Conservation (phyloP, 2,888 invertebrate species). For the Tenthredo distinguenda region DNA sequence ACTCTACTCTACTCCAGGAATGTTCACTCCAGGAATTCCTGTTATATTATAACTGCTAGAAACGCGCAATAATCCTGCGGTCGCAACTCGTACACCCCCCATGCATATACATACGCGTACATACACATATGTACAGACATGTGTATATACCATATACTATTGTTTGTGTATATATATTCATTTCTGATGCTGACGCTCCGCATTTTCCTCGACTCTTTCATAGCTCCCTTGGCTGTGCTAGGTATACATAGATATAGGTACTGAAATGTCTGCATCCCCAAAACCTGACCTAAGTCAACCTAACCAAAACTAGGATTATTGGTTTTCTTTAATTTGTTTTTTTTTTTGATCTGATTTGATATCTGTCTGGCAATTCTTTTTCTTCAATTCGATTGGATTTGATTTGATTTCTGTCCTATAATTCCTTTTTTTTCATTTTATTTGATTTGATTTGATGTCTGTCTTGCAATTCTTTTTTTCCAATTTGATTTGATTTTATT, state of each 20-base stretch:
- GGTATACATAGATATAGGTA: neutral
- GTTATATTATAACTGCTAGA: constrained; percentile 53
- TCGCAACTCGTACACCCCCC: neutral
- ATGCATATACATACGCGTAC: neutral
- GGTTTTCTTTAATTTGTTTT: neutral
- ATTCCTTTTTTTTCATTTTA: too few relatives aligned
- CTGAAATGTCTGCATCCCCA: neutral
- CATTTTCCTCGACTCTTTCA: neutral
- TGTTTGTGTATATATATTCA: neutral
- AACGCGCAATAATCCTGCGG: constrained; percentile 47
- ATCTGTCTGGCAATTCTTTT: too few relatives aligned
- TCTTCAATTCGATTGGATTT: too few relatives aligned
- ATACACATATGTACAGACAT: neutral
- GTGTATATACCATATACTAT: neutral
- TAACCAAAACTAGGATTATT: neutral
- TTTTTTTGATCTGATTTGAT: too few relatives aligned
- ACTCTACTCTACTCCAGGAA: constrained; percentile 55
- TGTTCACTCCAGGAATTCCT: constrained; percentile 60
- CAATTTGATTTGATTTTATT: too few relatives aligned
- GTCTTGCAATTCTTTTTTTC: too few relatives aligned
- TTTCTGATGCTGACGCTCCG: neutral
- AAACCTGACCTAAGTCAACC: neutral
- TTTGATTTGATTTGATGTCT: too few relatives aligned
- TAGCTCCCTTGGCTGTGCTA: neutral
- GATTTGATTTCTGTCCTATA: too few relatives aligned